These are phyloP conservation scores for Podarcis muralis DNA, from an alignment of 2,113 vertebrate species.

Conservation along the genomic window DNA sequence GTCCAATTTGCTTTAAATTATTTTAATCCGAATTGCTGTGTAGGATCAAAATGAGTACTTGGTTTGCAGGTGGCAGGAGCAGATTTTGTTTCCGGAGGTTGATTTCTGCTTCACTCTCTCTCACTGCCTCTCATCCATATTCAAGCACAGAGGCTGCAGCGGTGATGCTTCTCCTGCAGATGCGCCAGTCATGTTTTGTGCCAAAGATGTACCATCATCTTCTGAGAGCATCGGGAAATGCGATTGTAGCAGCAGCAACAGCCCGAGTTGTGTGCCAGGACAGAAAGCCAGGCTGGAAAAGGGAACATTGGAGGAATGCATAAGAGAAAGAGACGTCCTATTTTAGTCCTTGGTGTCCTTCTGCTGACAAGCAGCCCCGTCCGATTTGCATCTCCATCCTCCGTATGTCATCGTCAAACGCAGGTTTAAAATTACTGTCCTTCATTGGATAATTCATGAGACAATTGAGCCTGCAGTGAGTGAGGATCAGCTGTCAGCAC, in stretches of 20 bases:
- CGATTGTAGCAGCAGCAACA: background rate
- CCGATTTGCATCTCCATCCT: rapidly evolving
- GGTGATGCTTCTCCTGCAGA: background rate
- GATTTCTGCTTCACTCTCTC: background rate
- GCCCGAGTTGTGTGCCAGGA: background rate
- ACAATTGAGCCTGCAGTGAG: background rate
- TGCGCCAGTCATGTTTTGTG: background rate
- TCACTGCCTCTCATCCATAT: background rate
- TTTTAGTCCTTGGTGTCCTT: background rate
- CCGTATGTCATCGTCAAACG: background rate
- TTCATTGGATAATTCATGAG: slow-evolving; percentile 18
- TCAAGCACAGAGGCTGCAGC: background rate
- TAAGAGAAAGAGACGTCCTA: rapidly evolving
- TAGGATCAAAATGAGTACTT: background rate
- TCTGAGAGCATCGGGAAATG: background rate
- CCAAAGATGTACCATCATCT: background rate
- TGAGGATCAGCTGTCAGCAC: background rate
- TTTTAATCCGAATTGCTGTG: background rate
- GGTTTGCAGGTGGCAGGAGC: background rate
- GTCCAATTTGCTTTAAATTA: background rate
- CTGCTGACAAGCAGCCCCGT: background rate
- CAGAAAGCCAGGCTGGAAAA: too few relatives aligned
- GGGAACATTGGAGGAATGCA: rapidly evolving
- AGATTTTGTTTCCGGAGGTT: rapidly evolving
- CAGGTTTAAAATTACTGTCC: background rate